Evolutionary conservation across 1,140 invertebrate genomes (phyloP), one percentile per base, ranked within the genome.

Genomic region (Drosophila orosa): DNA sequence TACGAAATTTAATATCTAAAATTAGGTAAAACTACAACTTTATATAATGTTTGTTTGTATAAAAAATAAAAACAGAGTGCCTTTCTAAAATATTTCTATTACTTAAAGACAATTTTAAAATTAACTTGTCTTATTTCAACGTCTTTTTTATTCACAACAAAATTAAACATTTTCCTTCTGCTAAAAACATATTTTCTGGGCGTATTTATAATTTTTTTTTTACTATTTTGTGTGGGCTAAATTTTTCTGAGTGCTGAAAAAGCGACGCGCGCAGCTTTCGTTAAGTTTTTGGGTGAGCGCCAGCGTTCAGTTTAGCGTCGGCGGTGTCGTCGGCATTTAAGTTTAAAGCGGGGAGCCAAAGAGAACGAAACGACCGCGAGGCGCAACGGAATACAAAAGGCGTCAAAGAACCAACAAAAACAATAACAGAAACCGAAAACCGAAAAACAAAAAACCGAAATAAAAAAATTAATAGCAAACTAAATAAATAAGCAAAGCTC

Each of bases 361-460:
- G 72, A 79, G 83, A 86, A 74, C 75, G 39, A 67, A 71, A 73
- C 73, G 73, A 76, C 72, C 73, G 71, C 72, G 71, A 74, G 79
- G 63, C 74, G 83, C 83, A 69, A 83, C 84, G 83, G 79, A 86
- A 86, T 83, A 75, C 50, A 66, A 86, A 87, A 83, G 56, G 83
- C 83, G 83, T 27, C 67, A 45, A 69, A 74, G 17, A 59, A 58
- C 42, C 10, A 48, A 63, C 35, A 68, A 67, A 59, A 75, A 54
- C 35, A 68, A 69, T 47, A 47, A 29, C 40, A 72, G 62, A 71
- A 80, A 25, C 58, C 35, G 22, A 50, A 44, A 59, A 56, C 19
- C 33, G 35, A 73, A 73, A 56, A 29, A 27, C 7, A 22, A 52
- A 54, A 33, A 48, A 73, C 74, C 60, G 19, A 37, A 40, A 31